Evolutionary conservation across 1,140 invertebrate genomes (phyloP), one percentile per base, ranked within the genome.

Genomic region (Meteorus sp.): DNA sequence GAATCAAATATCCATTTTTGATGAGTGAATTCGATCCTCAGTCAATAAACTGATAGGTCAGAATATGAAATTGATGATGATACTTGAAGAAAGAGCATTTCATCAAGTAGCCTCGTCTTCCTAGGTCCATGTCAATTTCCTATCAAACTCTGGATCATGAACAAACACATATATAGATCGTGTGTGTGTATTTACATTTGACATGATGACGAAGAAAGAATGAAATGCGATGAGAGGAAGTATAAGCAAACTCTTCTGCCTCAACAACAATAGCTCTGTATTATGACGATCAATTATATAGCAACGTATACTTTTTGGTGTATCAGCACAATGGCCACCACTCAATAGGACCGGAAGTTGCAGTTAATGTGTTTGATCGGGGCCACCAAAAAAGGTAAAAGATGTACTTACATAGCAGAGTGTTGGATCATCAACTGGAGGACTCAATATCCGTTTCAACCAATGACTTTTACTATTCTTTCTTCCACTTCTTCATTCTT

Each of bases 281-380:
- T n/a, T n/a, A n/a, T n/a, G n/a, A n/a, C n/a, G n/a, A n/a, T n/a
- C n/a, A n/a, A n/a, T n/a, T n/a, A n/a, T n/a, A n/a, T n/a, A n/a
- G 27, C 25, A 13, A 25, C 11, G 23, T n/a, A 13, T 57, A 37
- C 44, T 35, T 19, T 41, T 25, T 17, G 45, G n/a, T 44, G 44
- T 35, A n/a, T 27, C 29, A n/a, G 35, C 15, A 71, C 69, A 73
- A 73, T 68, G 56, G 60, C 59, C 52, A 56, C 64, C 66, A 73
- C 71, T 71, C 69, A 70, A 56, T n/a, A 61, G 45, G 44, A 66
- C 71, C 69, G 72, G 73, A 75, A 71, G 70, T 65, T 48, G 54
- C 48, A 56, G 57, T 65, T 74, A 75, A 75, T 75, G 73, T 75
- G 72, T 75, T 75, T 75, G 73, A 69, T 67, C 66, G 68, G 64